phyloP scores from a whole-genome alignment of 2,113 vertebrate genomes.

The Tyto alba region DNA sequence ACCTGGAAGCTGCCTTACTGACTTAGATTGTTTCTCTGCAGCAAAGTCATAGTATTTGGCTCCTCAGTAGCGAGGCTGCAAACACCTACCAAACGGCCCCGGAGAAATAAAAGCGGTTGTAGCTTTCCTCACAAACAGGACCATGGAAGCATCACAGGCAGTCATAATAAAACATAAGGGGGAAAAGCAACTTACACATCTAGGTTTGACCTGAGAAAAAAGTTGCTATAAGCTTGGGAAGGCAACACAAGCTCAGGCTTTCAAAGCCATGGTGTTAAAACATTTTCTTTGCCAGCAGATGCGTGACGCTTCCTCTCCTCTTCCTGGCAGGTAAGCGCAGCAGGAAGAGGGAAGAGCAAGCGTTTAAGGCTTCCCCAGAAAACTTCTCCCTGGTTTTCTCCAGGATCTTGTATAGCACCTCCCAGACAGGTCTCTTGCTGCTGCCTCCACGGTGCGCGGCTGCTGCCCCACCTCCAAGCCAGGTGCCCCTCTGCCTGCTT shows the following conservation, averaged over 20 bases:
- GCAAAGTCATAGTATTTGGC: background rate
- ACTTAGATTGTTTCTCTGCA: background rate
- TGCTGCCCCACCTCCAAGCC: background rate
- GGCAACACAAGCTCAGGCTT: background rate
- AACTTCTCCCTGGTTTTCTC: background rate
- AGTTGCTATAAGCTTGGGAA: background rate
- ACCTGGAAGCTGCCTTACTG: background rate
- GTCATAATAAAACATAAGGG: background rate
- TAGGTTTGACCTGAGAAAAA: background rate
- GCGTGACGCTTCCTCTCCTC: accelerated
- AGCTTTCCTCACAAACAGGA: background rate
- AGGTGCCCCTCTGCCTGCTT: background rate
- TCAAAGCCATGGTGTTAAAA: background rate
- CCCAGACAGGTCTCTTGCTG: background rate
- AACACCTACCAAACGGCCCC: background rate
- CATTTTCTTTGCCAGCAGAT: background rate
- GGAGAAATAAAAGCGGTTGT: background rate
- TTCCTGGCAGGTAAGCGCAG: background rate
- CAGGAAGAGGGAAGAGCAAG: background rate
- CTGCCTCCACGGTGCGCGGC: background rate
- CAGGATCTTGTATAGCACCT: background rate
- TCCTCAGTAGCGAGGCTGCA: background rate
- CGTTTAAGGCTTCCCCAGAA: background rate
- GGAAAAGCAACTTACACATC: background rate
- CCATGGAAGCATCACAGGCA: background rate